Conservation (phyloP, 2,113 vertebrate genomes). For the Laticauda colubrina region DNA sequence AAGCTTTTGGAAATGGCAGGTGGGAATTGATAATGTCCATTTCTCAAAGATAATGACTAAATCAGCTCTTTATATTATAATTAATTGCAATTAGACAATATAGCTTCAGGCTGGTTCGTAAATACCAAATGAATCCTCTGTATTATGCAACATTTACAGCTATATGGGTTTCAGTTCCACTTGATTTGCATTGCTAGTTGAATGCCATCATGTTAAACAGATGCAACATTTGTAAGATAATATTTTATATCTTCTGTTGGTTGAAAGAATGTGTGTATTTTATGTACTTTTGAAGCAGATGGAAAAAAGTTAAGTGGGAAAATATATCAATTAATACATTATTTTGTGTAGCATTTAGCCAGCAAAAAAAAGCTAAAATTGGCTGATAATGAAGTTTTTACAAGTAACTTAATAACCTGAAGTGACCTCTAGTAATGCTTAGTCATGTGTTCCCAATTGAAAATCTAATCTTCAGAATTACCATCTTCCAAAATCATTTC, state of each 20-base stretch:
- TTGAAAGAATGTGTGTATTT: neutral
- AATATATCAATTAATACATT: neutral
- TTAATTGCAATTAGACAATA: constrained; percentile 31
- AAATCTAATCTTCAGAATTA: neutral
- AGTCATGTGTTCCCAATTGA: neutral
- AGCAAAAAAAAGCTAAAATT: neutral
- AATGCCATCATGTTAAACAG: constrained; percentile 14
- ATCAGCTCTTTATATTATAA: constrained; percentile 36
- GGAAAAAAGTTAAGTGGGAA: neutral
- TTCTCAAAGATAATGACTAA: constrained; percentile 37
- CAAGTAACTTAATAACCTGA: neutral
- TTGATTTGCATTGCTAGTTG: neutral
- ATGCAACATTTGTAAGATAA: constrained; percentile 9
- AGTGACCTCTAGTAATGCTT: neutral
- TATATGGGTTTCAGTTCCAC: neutral
- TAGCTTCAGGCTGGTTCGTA: neutral
- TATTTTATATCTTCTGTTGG: neutral
- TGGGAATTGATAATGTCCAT: constrained; percentile 18
- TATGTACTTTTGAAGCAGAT: neutral
- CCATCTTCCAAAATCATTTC: neutral
- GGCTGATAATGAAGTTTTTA: neutral
- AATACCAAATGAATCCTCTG: neutral
- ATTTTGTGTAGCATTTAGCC: neutral
- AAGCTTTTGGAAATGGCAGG: constrained; percentile 12
- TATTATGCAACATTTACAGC: neutral